Evolutionary conservation across 2,113 vertebrate species (phyloP), one percentile per base, ranked within the genome.

Genomic region (Thomomys bottae): DNA sequence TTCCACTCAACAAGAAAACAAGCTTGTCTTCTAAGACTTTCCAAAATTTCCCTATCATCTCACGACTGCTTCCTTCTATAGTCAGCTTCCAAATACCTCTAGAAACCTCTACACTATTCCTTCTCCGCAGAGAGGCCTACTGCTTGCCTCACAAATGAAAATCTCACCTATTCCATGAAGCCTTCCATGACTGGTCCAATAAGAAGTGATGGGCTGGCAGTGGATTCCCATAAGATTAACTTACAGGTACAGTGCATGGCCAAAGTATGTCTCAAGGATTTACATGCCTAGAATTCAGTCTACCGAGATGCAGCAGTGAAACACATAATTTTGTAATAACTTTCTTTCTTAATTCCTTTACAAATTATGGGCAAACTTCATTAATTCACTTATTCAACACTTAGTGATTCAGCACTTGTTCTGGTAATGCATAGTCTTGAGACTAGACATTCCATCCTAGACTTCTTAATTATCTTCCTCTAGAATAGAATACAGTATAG

Each of bases 341-440:
- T 84, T 91, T 78, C 45, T 36, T 26, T 72, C 45, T 63, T 54
- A 76, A 76, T 75, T 87, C 84, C 49, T 77, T 92, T 42, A 81
- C 15, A 80, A 79, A 80, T 54, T 73, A 76, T 38, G 54, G 32
- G 10, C 12, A 26, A 64, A 80, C 28, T 40, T 66, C 94, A 88
- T 68, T 70, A 54, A 77, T 38, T 12, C 11, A 70, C 42, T 91
- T 45, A 83, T 86, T 87, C 66, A 75, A 72, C 32, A 78, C 36
- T 38, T 79, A 86, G 17, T 91, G 91, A 83, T 45, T 68, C 18
- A 34, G 24, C n/a, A 57, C 49, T 42, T 67, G 28, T 36, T 82
- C n/a, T 63, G 38, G 42, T 75, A 49, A 88, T 23, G 73, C 28
- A 38, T 1, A 67, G 30, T 79, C 17, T 21, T 88, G 68, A 81